Evolutionary conservation across 1,140 invertebrate genomes (phyloP), one percentile per base, ranked within the genome.

Genomic region (Eurytemora carolleeae): DNA sequence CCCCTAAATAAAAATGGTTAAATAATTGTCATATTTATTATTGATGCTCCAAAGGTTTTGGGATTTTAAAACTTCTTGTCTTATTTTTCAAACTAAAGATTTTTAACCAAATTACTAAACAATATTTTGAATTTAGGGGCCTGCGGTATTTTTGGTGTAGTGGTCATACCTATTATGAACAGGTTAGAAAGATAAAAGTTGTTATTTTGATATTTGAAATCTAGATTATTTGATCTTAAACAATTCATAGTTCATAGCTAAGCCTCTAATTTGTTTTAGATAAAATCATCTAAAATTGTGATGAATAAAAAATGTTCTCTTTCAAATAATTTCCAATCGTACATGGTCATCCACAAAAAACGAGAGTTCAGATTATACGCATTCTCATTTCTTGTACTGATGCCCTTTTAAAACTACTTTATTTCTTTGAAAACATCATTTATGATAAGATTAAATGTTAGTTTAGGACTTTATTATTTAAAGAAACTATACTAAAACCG

Each of bases 111-210:
- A 44, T 12, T 44, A 12, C 31, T 44, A 44, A 44, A 12, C 7
- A 44, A 7, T 12, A 44, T n/a, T 12, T 44, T n/a, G n/a, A 44
- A 44, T 44, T 44, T 44, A 44, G 31, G 31, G 31, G 31, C 31
- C n/a, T 63, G 62, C 26, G 62, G 62, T 17, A 60, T 63, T 52
- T 60, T 62, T 31, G 62, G 62, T n/a, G 62, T 63, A n/a, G 21
- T 62, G 7, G 60, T 63, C 31, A 63, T 63, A 19, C 62, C 62
- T 12, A 64, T 63, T 15, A 63, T 63, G 55, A 63, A 24, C n/a
- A 54, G 17, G 56, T 63, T 15, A n/a, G 20, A 55, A 55, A 55
- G 19, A 55, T 55, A 55, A 7, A 55, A 12, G 7, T 12, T n/a
- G 31, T 7, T 44, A 12, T 7, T 44, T 12, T n/a, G n/a, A n/a